These are phyloP conservation scores for Scaptomyza graminum DNA, from an alignment of 1,140 invertebrate species.

Conservation along the genomic window DNA sequence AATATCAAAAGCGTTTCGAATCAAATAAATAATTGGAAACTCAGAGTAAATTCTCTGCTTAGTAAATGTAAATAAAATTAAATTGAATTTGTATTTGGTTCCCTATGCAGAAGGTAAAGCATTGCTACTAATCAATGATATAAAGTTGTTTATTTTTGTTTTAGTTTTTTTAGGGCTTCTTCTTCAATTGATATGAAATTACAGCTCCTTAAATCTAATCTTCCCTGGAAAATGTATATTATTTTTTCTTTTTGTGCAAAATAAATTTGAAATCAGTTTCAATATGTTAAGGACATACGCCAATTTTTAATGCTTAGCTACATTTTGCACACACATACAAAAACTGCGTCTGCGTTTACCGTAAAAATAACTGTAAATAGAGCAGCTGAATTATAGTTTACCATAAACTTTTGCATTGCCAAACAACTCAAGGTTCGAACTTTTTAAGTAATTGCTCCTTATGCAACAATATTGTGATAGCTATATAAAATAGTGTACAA, in stretches of 20 bases:
- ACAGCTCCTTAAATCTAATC: neutral
- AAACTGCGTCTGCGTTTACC: neutral
- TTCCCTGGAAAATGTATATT: neutral
- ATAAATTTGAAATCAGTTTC: slow-evolving; percentile 16
- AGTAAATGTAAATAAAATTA: no score
- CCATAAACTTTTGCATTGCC: slow-evolving; percentile 59
- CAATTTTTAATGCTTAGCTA: neutral
- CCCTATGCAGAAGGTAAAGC: no score
- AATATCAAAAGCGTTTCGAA: neutral
- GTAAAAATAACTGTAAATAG: slow-evolving; percentile 65
- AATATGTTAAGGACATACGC: slow-evolving; percentile 16
- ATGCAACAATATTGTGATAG: slow-evolving; percentile 68
- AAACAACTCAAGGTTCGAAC: slow-evolving; percentile 51
- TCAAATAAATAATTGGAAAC: neutral
- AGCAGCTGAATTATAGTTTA: slow-evolving; percentile 60
- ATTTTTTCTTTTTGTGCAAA: slow-evolving; percentile 14
- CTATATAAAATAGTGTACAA: slow-evolving; percentile 30
- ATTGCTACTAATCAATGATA: neutral
- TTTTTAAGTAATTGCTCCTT: slow-evolving; percentile 75
- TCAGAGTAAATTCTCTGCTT: neutral
- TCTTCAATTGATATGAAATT: no score
- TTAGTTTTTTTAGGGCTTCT: neutral
- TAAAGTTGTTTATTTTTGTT: neutral
- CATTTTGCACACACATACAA: neutral
- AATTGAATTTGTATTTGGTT: no score